phyloP scores from a whole-genome alignment of 2,113 vertebrate genomes.

The Mobula hypostoma region DNA sequence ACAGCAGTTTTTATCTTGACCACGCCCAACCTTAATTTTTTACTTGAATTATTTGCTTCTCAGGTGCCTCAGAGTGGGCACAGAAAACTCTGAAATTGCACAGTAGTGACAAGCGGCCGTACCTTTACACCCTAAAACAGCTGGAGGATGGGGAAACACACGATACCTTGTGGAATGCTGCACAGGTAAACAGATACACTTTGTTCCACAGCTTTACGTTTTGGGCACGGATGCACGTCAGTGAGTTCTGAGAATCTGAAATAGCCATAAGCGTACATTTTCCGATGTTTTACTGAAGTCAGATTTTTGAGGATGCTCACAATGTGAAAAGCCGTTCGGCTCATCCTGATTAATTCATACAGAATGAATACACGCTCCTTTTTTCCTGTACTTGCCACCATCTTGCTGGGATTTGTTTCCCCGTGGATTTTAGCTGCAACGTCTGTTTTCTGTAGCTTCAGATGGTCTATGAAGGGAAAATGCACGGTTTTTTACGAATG shows the following conservation, averaged over 20 bases:
- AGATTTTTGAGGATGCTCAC: background rate
- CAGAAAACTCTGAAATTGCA: constrained; percentile 71
- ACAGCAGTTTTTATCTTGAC: no score
- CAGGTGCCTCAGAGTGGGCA: constrained; percentile 66
- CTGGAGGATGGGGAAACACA: constrained; percentile 68
- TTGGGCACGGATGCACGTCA: background rate
- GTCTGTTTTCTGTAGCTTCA: constrained; percentile 54
- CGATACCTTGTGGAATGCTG: constrained; percentile 74
- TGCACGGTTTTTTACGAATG: constrained; percentile 81
- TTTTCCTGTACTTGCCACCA: background rate
- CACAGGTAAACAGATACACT: constrained; percentile 59
- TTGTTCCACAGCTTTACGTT: background rate
- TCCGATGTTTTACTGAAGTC: background rate
- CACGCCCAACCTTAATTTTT: background rate
- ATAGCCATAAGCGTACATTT: background rate
- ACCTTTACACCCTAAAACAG: constrained; percentile 61
- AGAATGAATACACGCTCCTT: background rate
- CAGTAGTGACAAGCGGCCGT: constrained; percentile 59
- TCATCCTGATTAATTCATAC: background rate
- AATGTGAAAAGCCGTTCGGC: background rate
- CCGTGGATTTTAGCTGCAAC: background rate
- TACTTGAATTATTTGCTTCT: background rate
- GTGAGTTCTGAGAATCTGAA: background rate
- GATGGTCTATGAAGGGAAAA: constrained; percentile 75
- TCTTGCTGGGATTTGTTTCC: background rate